These are phyloP conservation scores for Ramphastos sulfuratus DNA, from an alignment of 2,113 vertebrate species.

Conservation along the genomic window DNA sequence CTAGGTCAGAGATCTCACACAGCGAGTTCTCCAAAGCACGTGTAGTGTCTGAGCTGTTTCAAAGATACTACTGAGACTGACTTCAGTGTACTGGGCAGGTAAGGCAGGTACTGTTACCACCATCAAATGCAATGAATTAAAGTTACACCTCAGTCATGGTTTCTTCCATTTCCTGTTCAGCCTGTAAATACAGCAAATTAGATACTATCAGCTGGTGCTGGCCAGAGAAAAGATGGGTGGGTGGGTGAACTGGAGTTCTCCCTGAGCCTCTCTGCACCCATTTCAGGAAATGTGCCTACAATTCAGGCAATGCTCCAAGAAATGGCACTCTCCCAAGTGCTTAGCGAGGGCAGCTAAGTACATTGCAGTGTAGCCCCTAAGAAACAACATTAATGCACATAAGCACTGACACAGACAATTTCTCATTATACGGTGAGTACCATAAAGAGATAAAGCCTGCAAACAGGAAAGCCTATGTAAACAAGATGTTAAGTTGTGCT, in stretches of 20 bases:
- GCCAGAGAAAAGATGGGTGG: background rate
- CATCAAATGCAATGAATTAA: background rate
- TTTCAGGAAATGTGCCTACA: background rate
- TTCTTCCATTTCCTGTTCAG: slow-evolving; percentile 32
- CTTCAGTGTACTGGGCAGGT: background rate
- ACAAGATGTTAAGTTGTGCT: background rate
- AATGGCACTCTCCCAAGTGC: background rate
- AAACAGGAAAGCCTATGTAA: background rate
- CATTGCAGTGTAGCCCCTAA: background rate
- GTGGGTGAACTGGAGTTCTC: background rate
- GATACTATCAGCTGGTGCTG: background rate
- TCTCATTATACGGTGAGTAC: background rate
- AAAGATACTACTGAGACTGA: background rate
- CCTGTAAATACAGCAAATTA: background rate
- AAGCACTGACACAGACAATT: background rate
- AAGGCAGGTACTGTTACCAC: background rate
- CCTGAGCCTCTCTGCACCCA: background rate
- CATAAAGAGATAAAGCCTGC: background rate
- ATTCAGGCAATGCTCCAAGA: background rate
- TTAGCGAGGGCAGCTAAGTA: background rate
- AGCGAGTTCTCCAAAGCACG: background rate
- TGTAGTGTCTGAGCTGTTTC: background rate
- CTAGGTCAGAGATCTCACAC: background rate
- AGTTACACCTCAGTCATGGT: background rate
- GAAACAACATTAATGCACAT: background rate